phyloP scores from a whole-genome alignment of 2,113 vertebrate genomes.

The Callopanchax toddi region DNA sequence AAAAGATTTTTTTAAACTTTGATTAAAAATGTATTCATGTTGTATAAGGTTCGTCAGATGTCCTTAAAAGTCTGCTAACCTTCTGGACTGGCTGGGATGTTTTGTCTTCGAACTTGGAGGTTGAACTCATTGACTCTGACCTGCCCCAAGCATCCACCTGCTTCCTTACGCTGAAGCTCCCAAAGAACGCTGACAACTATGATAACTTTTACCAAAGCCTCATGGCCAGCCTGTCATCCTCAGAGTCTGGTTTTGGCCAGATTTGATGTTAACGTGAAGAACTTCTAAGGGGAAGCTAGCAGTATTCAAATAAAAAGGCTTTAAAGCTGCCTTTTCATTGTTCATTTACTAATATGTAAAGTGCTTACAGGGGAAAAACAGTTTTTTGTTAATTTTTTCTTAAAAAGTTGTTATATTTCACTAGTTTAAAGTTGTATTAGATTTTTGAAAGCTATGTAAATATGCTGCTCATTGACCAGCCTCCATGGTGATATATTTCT shows the following conservation, averaged over 20 bases:
- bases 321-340: too few relatives aligned
- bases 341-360: too few relatives aligned
- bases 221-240: neutral
- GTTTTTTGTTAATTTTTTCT: too few relatives aligned
- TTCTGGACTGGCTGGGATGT: constrained; percentile 1
- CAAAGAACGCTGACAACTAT: neutral
- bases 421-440: too few relatives aligned
- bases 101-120: neutral
- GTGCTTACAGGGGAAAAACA: too few relatives aligned
- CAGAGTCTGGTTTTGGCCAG: neutral
- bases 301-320: too few relatives aligned
- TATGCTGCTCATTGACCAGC: too few relatives aligned
- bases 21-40: neutral
- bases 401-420: too few relatives aligned
- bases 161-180: neutral
- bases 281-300: too few relatives aligned
- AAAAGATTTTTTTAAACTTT: neutral
- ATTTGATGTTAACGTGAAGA: too few relatives aligned
- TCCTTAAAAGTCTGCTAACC: neutral
- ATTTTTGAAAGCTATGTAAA: too few relatives aligned
- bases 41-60: neutral
- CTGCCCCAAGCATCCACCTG: neutral
- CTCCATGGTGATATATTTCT: too few relatives aligned
- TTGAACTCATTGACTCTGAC: neutral
- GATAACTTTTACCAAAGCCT: neutral